Evolutionary conservation across 2,888 invertebrate genomes (phyloP).

Genomic region (Tigriopus californicus): DNA sequence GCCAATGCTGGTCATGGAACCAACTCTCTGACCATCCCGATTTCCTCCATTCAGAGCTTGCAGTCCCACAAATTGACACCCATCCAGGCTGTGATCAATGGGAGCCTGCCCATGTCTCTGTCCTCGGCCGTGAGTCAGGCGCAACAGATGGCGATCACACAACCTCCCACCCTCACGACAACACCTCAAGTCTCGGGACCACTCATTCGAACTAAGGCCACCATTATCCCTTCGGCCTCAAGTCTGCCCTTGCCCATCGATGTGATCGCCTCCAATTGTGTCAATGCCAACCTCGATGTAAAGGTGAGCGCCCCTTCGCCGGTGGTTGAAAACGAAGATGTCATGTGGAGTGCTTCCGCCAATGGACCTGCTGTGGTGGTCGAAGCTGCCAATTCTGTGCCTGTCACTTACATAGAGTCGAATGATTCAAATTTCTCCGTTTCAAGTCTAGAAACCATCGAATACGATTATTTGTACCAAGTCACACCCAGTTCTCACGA

Average conservation of each 20-base stretch:
- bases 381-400: conserved; percentile 4
- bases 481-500: not conserved
- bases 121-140: too few species aligned
- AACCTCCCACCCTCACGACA: too few species aligned
- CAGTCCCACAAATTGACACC: not conserved
- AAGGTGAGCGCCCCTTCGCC: not conserved
- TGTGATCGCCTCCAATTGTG: not conserved
- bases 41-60: not conserved
- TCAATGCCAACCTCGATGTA: not conserved
- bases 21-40: not conserved
- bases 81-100: not conserved
- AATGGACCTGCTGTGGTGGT: conserved; percentile 3
- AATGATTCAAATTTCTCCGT: not conserved
- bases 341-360: conserved; percentile 10
- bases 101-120: not conserved
- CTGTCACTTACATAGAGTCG: conserved; percentile 10
- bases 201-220: not conserved
- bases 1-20: not conserved
- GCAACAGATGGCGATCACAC: too few species aligned
- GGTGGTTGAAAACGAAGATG: conserved; percentile 7
- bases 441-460: conserved; percentile 1
- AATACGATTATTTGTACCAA: conserved; percentile 12
- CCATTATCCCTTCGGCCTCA: not conserved
- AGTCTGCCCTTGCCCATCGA: not conserved
- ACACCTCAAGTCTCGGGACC: not conserved